These are phyloP conservation scores for Microcebus jonahi DNA, from an alignment of 2,113 vertebrate species.

Conservation along the genomic window DNA sequence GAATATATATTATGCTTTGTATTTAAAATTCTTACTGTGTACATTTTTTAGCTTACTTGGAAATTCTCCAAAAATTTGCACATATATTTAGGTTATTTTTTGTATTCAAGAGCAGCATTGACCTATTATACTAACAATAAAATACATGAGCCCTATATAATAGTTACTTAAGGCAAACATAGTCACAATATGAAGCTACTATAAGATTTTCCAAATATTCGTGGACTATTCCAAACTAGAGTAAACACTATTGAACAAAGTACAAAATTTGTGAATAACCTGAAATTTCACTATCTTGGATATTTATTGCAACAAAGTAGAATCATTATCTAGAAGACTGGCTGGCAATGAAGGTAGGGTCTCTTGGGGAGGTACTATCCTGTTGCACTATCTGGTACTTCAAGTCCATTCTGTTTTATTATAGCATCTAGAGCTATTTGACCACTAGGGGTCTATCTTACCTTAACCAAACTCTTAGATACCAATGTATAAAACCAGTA, in stretches of 20 bases:
- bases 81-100: not conserved
- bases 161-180: not conserved
- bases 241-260: not conserved
- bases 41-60: conserved; percentile 29
- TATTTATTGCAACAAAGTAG: not conserved
- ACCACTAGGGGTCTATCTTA: not conserved
- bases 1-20: conserved; percentile 13
- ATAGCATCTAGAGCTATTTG: not conserved
- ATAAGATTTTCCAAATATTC: conserved; percentile 35
- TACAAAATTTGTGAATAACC: conserved; percentile 24
- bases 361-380: not conserved
- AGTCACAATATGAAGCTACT: not conserved
- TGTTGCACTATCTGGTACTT: not conserved
- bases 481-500: not conserved
- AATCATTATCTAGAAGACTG: not conserved
- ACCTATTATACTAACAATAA: conserved; percentile 4
- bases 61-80: not conserved
- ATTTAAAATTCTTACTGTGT: conserved; percentile 7
- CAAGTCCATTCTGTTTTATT: conserved; percentile 15
- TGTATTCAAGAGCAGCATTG: conserved; percentile 19
- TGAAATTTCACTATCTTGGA: conserved; percentile 6
- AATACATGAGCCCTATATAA: not conserved
- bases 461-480: not conserved
- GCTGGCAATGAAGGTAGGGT: not conserved
- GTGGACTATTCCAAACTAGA: not conserved